Conservation (phyloP, 1,140 invertebrate species). For the Drosophila eugracilis region DNA sequence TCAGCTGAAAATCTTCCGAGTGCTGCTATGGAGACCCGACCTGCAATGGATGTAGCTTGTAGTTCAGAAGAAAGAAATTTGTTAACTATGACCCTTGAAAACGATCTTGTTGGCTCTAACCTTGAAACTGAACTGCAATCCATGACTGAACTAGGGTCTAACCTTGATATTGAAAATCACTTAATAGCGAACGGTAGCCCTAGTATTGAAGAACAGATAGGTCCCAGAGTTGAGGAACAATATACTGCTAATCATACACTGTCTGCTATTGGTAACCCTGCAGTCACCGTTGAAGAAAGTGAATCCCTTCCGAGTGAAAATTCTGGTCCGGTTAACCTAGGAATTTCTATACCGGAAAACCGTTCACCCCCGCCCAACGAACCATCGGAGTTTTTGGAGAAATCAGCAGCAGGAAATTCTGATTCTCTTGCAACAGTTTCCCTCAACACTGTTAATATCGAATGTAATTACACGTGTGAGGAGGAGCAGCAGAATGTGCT, state of each 20-base stretch:
- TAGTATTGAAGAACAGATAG: not conserved
- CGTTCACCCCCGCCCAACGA: not conserved
- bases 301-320: conserved; percentile 3
- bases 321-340: not conserved
- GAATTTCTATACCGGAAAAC: not conserved
- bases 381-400: not conserved
- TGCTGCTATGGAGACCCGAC: not conserved
- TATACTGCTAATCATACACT: not conserved
- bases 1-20: not conserved
- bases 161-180: not conserved
- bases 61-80: no score
- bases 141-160: not conserved
- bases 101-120: no score
- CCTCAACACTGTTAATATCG: conserved; percentile 6
- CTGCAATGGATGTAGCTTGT: not conserved
- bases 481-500: conserved; percentile 77
- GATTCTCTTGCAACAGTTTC: conserved; percentile 15
- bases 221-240: not conserved
- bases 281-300: no score
- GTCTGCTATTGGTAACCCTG: no score
- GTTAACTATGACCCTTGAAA: no score
- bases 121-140: not conserved
- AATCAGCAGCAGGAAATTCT: not conserved
- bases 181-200: not conserved
- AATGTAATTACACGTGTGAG: conserved; percentile 39